These are phyloP conservation scores for Trinorchestia longiramus DNA, from an alignment of 1,140 invertebrate species.

Conservation along the genomic window DNA sequence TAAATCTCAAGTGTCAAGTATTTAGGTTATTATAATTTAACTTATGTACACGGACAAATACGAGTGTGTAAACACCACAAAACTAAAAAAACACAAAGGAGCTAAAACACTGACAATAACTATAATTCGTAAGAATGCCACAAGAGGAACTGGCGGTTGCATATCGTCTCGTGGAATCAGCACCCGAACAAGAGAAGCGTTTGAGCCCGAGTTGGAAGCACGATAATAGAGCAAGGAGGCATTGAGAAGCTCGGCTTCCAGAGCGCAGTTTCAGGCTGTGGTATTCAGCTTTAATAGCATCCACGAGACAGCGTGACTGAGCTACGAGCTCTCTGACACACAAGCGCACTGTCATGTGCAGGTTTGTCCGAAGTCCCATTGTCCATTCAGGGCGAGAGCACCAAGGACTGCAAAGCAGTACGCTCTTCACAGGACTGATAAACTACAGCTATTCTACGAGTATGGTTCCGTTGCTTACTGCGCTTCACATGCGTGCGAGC, in stretches of 20 bases:
- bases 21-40: neutral
- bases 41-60: neutral
- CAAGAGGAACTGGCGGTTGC: neutral
- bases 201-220: neutral
- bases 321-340: neutral
- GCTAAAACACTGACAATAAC: neutral
- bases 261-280: neutral
- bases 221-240: neutral
- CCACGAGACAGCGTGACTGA: neutral
- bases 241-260: neutral
- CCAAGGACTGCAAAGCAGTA: neutral
- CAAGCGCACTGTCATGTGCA: neutral
- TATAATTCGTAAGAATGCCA: neutral
- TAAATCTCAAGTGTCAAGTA: neutral
- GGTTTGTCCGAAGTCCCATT: neutral
- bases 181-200: neutral
- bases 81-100: neutral
- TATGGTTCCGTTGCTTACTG: neutral
- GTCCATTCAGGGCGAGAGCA: neutral
- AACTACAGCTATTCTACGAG: neutral
- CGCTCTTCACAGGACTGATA: neutral
- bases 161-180: neutral
- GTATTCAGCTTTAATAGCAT: conserved; percentile 9
- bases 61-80: neutral
- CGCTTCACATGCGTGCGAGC: neutral